Evolutionary conservation across 2,113 vertebrate species (phyloP), one percentile per base, ranked within the genome.

Genomic region (Piprites chloris): DNA sequence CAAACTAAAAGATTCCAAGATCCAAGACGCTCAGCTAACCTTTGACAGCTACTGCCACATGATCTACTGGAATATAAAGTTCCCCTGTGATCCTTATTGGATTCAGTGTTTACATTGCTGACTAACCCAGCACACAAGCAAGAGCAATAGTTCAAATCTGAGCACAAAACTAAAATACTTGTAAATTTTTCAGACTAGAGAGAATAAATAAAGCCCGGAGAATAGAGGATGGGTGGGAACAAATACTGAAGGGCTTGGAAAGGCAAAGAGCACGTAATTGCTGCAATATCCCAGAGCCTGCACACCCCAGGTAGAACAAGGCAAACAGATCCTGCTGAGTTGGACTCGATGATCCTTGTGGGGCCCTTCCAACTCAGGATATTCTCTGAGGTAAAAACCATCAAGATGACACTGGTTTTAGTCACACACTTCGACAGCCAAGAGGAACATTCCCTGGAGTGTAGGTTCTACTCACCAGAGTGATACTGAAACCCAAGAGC

Each of bases 41-140:
- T 85, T 63, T 46, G 19, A 61, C 8, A 52, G 85, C 33, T 17
- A 61, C 53, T 85, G 71, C 58, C 7, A 7, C 33, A 9, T 20
- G 8, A 78, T 66, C 66, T 77, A 18, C 78, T 69, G 76, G 5
- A 50, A 46, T 20, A 79, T 62, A 17, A 28, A 39, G 37, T 23
- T 87, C 12, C 41, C 9, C 27, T 1, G 1, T 3, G 5, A 4
- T 24, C 32, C 12, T 58, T 41, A 30, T 0, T 19, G 32, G 37
- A 84, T 76, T 65, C 39, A 4, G 50, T n/a, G 49, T 11, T 77
- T 65, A 22, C 41, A 22, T 7, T 30, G 35, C 50, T 81, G 55
- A 49, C 22, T 62, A 35, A 85, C 22, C 41, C 20, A 56, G 69
- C 7, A 72, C 2, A 66, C 0, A 0, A 80, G 49, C 49, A 83